Conservation (phyloP, 2,888 invertebrate genomes). For the Mylabris sibirica region DNA sequence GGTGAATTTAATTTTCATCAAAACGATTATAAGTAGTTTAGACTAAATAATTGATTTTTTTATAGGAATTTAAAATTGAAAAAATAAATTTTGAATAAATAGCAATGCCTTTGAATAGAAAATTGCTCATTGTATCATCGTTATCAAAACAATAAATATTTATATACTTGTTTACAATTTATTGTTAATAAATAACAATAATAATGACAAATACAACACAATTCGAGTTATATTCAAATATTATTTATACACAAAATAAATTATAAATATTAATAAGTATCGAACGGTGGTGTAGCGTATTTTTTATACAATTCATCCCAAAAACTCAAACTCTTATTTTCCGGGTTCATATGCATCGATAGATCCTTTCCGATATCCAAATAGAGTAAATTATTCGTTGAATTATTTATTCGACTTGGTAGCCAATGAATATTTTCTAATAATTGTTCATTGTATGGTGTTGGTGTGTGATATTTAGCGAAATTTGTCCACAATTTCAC, state of each 20-base stretch:
- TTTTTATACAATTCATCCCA: slow-evolving; percentile 39
- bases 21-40: too few relatives aligned
- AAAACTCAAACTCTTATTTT: slow-evolving; percentile 36
- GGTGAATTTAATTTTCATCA: too few relatives aligned
- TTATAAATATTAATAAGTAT: slow-evolving; percentile 36
- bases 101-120: too few relatives aligned
- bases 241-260: neutral
- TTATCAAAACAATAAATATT: neutral
- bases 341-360: slow-evolving; percentile 25
- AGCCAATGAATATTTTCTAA: slow-evolving; percentile 36
- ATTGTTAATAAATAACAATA: neutral
- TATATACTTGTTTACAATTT: neutral
- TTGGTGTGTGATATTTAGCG: slow-evolving; percentile 45
- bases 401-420: neutral
- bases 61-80: too few relatives aligned
- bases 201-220: neutral
- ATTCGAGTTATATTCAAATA: neutral
- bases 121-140: too few relatives aligned
- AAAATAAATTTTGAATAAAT: too few relatives aligned
- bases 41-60: too few relatives aligned
- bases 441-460: slow-evolving; percentile 34
- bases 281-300: slow-evolving; percentile 39
- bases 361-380: slow-evolving; percentile 39
- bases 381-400: slow-evolving; percentile 30
- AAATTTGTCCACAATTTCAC: slow-evolving; percentile 49